A percentile compares a stretch with the other conserved stretches of the same genome.
Conservation (phyloP, 2,113 vertebrate genomes). For the Nibea albiflora region DNA sequence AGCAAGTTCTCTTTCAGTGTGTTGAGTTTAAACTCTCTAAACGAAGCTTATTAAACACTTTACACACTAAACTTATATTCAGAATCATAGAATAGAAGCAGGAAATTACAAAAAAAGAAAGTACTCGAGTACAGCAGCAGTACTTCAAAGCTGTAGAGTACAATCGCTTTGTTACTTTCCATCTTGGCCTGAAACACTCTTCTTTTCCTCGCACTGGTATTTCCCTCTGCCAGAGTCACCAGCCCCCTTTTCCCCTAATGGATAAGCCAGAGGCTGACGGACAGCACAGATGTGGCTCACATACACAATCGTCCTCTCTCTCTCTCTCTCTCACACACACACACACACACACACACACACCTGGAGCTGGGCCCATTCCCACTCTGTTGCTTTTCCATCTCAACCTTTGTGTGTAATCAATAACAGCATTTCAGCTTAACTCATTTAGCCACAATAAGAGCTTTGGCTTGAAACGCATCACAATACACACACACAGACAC, state of each 20-base stretch:
- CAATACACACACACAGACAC: slow-evolving; percentile 30
- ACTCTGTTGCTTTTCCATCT: slow-evolving; percentile 64
- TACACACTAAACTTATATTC: background rate
- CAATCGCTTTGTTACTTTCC: background rate
- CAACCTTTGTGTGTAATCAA: slow-evolving; percentile 73
- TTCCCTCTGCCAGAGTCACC: slow-evolving; percentile 19
- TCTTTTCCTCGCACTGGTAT: slow-evolving; percentile 2
- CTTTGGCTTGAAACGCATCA: slow-evolving; percentile 34
- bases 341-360: slow-evolving; percentile 7
- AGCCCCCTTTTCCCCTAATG: slow-evolving; percentile 40
- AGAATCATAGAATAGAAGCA: background rate
- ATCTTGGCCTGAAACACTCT: background rate
- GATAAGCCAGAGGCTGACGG: slow-evolving; percentile 61
- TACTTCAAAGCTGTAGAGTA: background rate
- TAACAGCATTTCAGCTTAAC: slow-evolving; percentile 71
- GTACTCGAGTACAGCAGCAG: background rate
- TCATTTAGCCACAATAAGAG: slow-evolving; percentile 46
- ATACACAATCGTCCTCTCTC: background rate
- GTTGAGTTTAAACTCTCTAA: too few relatives aligned
- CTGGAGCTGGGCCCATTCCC: slow-evolving; percentile 41
- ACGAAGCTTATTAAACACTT: background rate
- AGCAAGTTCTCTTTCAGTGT: background rate
- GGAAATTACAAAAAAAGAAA: background rate
- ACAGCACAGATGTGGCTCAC: slow-evolving; percentile 58
- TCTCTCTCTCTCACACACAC: background rate